phyloP scores from a whole-genome alignment of 2,888 invertebrate genomes.

The Drosophila prostipennis region DNA sequence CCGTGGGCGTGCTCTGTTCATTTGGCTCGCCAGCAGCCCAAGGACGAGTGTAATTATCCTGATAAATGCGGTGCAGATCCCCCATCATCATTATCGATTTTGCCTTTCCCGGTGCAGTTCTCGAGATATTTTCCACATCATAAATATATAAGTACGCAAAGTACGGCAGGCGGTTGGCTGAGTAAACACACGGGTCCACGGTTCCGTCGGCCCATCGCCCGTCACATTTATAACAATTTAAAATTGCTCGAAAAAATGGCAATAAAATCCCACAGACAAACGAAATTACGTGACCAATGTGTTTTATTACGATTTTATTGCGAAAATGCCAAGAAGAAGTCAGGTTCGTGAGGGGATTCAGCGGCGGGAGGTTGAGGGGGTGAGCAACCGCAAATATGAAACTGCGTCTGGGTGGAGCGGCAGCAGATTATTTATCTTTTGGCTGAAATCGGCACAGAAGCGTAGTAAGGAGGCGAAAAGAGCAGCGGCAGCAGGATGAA shows the following conservation, averaged over 20 bases:
- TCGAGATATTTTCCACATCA: slow-evolving; percentile 79
- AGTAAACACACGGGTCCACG: slow-evolving; percentile 66
- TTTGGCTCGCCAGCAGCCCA: slow-evolving; percentile 27
- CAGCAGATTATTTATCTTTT: slow-evolving; percentile 74
- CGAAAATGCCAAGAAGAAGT: slow-evolving; percentile 73
- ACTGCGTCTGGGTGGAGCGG: slow-evolving; percentile 71
- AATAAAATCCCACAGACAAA: slow-evolving; percentile 84
- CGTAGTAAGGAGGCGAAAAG: slow-evolving; percentile 50
- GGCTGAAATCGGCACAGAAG: slow-evolving; percentile 76
- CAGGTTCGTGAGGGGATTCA: slow-evolving; percentile 41
- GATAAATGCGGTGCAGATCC: slow-evolving; percentile 49
- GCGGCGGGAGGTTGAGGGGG: neutral
- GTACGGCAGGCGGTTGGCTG: slow-evolving; percentile 7
- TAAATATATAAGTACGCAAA: slow-evolving; percentile 75
- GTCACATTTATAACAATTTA: slow-evolving; percentile 83
- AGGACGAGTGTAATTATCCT: slow-evolving; percentile 50
- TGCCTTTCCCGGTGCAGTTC: slow-evolving; percentile 50
- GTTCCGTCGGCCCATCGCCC: slow-evolving; percentile 51
- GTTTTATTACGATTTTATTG: slow-evolving; percentile 84
- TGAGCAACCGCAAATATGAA: slow-evolving; percentile 71
- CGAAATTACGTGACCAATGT: slow-evolving; percentile 84
- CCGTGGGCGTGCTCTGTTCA: slow-evolving; percentile 56
- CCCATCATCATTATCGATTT: slow-evolving; percentile 63
- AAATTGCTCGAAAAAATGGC: slow-evolving; percentile 79
- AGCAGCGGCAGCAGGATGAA: slow-evolving; percentile 16